Conservation (phyloP, 92 coral and sea anemone species). For the Palythoa grandis region DNA sequence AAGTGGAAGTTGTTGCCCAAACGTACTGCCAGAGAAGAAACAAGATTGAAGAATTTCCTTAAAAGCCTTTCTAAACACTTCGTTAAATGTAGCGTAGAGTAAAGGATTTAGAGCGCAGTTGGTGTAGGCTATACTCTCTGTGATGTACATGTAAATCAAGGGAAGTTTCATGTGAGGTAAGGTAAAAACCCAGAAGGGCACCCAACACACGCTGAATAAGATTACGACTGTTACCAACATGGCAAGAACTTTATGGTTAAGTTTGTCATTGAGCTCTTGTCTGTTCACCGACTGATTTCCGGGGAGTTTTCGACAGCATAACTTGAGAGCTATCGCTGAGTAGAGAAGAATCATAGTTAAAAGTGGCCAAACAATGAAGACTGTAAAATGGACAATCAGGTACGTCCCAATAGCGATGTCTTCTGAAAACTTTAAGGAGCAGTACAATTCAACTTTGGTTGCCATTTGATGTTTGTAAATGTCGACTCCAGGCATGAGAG, state of each 20-base stretch:
- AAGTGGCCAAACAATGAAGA: constrained; percentile 23
- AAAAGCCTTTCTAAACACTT: constrained; percentile 34
- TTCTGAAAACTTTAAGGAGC: constrained; percentile 5
- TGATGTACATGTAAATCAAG: not conserved
- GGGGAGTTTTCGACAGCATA: constrained; percentile 15
- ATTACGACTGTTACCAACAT: constrained; percentile 30
- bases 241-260: constrained; percentile 4
- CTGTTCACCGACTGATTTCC: constrained; percentile 7
- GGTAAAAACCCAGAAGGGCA: constrained; percentile 31
- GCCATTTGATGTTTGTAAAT: not conserved
- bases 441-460: not conserved
- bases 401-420: not conserved
- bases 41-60: constrained; percentile 14
- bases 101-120: constrained; percentile 33
- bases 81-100: constrained; percentile 17
- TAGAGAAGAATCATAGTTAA: constrained; percentile 13
- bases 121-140: constrained; percentile 22
- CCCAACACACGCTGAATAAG: constrained; percentile 26
- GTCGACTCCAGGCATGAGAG: constrained; percentile 27
- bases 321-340: constrained; percentile 24
- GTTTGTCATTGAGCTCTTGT: constrained; percentile 36
- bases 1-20: not conserved
- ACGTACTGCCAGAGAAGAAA: not conserved
- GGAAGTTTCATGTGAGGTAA: constrained; percentile 1
- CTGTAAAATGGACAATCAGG: constrained; percentile 19